Base-by-base conservation (phyloP, 2,113 vertebrate species). In the Xiphophorus maculatus region DNA sequence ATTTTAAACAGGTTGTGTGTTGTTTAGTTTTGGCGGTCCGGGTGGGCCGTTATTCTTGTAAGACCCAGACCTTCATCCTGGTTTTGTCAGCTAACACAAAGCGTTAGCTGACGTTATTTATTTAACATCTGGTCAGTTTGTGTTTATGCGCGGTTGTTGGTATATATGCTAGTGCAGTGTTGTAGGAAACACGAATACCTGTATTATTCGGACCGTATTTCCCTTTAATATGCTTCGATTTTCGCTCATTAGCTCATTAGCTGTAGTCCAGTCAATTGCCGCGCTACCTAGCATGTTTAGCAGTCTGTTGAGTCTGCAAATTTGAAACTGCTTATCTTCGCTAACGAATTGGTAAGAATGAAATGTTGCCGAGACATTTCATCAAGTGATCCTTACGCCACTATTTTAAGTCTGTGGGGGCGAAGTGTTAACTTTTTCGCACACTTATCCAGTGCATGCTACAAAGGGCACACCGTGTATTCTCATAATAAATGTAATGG, bases 81-180 rank as follows among this genome's bases (percentile, higher is more conserved):
- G 64, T 30, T 51, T 66, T 74, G 66, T 69, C 72, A 71, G 90
- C 85, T 88, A 76, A 27, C 74, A 86, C 90, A 92, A 84, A 42
- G 69, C 73, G 72, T 69, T 87, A 79, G 70, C 71, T 71, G 58
- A 19, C 79, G 80, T 54, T 79, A 61, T 74, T n/a, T 44, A 63
- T 48, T 69, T 66, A 84, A 42, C 73, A 32, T 64, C 9, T 66
- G 13, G 25, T 58, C 63, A 58, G 9, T 11, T 29, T 73, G 0
- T 28, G 22, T 2, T 28, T 58, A 32, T n/a, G 28, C 48, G 19
- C 10, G 13, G 29, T 4, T 5, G 40, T 5, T 48, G 15, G 3
- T 5, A 33, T 3, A 11, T 4, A 9, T 29, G 37, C 0, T 66
- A 22, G 13, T 2, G 1, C 4, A 60, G 5, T 6, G 0, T 8